Evolutionary conservation across 2,797 vertebrate species (phyloP), one percentile per base, ranked within the genome.

Genomic region (Furcifer pardalis): DNA sequence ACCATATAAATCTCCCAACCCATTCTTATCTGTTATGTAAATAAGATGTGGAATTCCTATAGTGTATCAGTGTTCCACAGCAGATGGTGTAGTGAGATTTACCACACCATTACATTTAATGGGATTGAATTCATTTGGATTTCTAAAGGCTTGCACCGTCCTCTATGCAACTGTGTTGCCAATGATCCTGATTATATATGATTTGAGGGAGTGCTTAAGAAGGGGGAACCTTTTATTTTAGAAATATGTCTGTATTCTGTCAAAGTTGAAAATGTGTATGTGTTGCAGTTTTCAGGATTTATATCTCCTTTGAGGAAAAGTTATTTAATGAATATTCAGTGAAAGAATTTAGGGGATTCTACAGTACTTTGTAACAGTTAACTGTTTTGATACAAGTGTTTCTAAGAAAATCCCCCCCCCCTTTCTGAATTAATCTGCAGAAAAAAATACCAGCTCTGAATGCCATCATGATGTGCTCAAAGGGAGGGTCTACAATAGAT

Each of bases 51-150:
- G 95, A 95, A 97, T 96, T 96, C 96, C 96, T 96, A 95, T 94
- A 96, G 96, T 95, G 96, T 95, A 93, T 95, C 94, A 95, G 92
- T 93, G 92, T 93, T 96, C 95, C 91, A 94, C 91, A 95, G 93
- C 96, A 97, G 96, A 97, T 97, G 96, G 96, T 96, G 94, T 90
- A 90, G 94, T 93, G 95, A 97, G 96, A 97, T 97, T 97, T 97
- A 97, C 95, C 96, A 96, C 96, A 95, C 95, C 96, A 97, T 97
- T 97, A 97, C 96, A 91, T 96, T 96, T 97, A 96, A 97, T 96
- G 96, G 96, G 95, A 95, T 95, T 95, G 96, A 96, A 96, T 96
- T 97, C 95, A 96, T 97, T 96, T 96, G 95, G 94, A 95, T 96
- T 96, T 97, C 95, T 96, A 95, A 94, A 95, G 96, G 95, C 95